A percentile compares a stretch with the other conserved stretches of the same genome.
Evolutionary conservation across 2,113 vertebrate genomes (phyloP).

Genomic region (Macquaria australasica): DNA sequence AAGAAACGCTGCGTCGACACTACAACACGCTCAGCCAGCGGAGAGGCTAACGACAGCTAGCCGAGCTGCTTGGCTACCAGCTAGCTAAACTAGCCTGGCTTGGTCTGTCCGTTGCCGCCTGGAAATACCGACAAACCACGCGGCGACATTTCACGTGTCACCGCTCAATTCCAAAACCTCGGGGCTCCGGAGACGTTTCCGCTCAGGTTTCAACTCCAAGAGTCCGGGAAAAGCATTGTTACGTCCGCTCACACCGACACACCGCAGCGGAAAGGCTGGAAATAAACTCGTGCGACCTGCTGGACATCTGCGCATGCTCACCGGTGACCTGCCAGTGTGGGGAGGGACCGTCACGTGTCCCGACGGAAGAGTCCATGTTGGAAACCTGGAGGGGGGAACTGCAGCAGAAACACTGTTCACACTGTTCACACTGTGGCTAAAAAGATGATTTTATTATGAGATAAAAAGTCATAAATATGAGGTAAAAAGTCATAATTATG

Average conservation of each 20-base stretch:
- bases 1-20: slow-evolving; percentile 3
- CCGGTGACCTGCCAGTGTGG: slow-evolving; percentile 14
- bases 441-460: too few species aligned
- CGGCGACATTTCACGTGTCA: slow-evolving; percentile 75
- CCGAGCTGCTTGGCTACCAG: slow-evolving; percentile 25
- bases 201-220: not conserved
- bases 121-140: slow-evolving; percentile 68
- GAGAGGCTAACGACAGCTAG: slow-evolving; percentile 36
- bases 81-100: slow-evolving; percentile 71
- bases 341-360: slow-evolving; percentile 43
- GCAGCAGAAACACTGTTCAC: not conserved
- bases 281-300: slow-evolving; percentile 79
- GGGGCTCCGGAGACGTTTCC: not conserved
- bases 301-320: slow-evolving; percentile 72
- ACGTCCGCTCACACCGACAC: not conserved
- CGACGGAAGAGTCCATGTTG: slow-evolving; percentile 46
- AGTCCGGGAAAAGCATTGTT: not conserved
- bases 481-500: too few species aligned
- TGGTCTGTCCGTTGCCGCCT: slow-evolving; percentile 62
- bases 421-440: too few species aligned
- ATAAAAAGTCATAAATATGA: too few species aligned
- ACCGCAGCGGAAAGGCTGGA: slow-evolving; percentile 47
- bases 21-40: slow-evolving; percentile 1
- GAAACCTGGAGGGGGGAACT: not conserved
- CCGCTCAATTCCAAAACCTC: slow-evolving; percentile 24